Conservation (phyloP, 2,797 vertebrate species). For the Manis pentadactyla region DNA sequence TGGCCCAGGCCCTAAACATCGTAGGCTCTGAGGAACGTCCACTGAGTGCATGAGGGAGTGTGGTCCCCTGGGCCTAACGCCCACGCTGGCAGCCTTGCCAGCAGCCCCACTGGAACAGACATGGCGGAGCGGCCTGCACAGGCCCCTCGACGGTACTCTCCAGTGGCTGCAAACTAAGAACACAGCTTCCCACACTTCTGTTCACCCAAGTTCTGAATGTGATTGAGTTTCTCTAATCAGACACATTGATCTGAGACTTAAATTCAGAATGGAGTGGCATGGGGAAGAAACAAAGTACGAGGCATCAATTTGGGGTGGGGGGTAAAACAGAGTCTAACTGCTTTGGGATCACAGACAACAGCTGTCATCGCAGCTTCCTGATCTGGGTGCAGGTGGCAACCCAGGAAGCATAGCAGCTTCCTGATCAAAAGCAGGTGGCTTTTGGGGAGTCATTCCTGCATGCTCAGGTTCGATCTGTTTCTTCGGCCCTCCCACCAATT, state of each 20-base stretch:
- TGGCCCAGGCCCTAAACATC: not conserved
- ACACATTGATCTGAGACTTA: not conserved
- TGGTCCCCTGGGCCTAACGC: not conserved
- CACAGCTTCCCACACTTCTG: not conserved
- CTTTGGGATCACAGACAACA: not conserved
- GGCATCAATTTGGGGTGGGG: not conserved
- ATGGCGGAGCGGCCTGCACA: not conserved
- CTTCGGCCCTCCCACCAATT: not conserved
- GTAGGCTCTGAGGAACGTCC: not conserved
- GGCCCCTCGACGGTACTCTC: not conserved
- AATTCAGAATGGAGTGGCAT: not conserved
- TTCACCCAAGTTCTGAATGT: not conserved
- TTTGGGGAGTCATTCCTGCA: not conserved
- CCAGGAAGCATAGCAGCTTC: too few species aligned
- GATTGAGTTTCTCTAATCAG: slow-evolving; percentile 21
- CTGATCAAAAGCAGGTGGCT: too few species aligned
- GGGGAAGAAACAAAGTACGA: not conserved
- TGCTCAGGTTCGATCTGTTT: not conserved
- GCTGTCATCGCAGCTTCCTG: not conserved
- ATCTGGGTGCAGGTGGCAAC: not conserved
- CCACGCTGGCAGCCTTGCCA: not conserved
- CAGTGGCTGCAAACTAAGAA: not conserved
- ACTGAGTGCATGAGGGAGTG: not conserved
- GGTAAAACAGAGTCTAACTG: not conserved
- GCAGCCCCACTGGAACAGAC: not conserved